Conservation (phyloP, 92 coral and sea anemone genomes). For the Desmophyllum pertusum region DNA sequence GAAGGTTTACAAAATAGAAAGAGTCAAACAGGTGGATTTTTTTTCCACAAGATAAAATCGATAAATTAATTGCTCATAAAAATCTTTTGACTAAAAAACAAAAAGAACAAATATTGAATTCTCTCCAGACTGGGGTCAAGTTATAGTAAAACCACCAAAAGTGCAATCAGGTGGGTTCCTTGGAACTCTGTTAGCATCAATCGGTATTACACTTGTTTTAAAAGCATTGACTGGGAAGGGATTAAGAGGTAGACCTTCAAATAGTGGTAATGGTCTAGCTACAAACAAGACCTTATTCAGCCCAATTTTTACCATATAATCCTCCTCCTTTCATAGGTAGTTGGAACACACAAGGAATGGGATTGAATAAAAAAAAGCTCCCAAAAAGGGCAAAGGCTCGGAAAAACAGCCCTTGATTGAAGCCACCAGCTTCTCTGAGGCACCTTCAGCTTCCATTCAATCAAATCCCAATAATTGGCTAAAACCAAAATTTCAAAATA, state of each 20-base stretch:
- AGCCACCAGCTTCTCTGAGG: too few relatives aligned
- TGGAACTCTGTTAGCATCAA: background rate
- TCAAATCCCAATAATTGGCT: background rate
- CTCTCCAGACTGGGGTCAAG: background rate
- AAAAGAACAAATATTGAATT: too few relatives aligned
- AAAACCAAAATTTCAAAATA: background rate
- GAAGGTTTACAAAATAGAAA: background rate
- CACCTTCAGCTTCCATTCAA: slow-evolving; percentile 18
- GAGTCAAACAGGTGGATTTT: background rate
- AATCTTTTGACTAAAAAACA: background rate
- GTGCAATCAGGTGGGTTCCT: background rate
- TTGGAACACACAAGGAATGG: slow-evolving; percentile 18
- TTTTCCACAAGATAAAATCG: background rate
- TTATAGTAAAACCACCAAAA: background rate
- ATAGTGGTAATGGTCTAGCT: too few relatives aligned
- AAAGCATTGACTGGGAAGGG: background rate
- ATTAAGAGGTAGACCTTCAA: too few relatives aligned
- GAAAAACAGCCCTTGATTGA: too few relatives aligned
- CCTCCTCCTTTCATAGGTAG: slow-evolving; percentile 9
- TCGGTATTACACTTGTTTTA: background rate
- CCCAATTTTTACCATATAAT: background rate
- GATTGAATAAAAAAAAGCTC: slow-evolving; percentile 2
- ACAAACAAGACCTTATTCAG: background rate
- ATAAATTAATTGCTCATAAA: too few relatives aligned
- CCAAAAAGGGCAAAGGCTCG: slow-evolving; percentile 22